Evolutionary conservation across 2,113 vertebrate species (phyloP), one percentile per base, ranked within the genome.

Genomic region (Desmodus rotundus): DNA sequence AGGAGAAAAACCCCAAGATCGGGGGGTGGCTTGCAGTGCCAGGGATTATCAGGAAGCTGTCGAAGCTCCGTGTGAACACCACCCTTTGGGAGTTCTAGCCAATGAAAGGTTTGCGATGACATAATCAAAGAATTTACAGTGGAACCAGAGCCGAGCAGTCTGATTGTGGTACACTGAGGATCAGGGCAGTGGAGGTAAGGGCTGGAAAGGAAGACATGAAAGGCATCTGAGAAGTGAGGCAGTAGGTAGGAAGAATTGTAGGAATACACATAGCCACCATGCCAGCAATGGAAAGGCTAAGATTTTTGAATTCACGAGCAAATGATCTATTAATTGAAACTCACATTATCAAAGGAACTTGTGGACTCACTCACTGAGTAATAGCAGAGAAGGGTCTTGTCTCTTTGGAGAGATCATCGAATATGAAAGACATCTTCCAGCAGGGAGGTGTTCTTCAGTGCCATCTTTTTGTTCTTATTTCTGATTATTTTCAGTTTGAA

Each of bases 401-500:
- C 58, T 68, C 65, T 78, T 84, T 77, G 91, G 45, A 72, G 50
- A 91, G 22, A 45, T 73, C 13, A 76, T 50, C 93, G 28, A 76
- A 50, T 31, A 65, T 58, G 31, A 90, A 94, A 74, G 2, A 50
- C 22, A 56, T 50, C 28, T 85, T 76, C 61, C 9, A 10, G 13
- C 87, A 88, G n/a, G 73, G 16, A 92, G 43, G 88, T 78, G 20
- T 84, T 76, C 80, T 92, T 81, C 19, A 36, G 17, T 70, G 20
- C 70, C 47, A 24, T 89, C 45, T 83, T 54, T 41, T 76, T 68
- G 15, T 65, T 92, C 56, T 52, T 76, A 8, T 72, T 41, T 89
- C n/a, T 65, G 43, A 87, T 91, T 93, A 89, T 85, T 80, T 70
- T 89, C 65, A 54, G 74, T 80, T 94, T 74, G 56, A 84, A 83